A percentile compares a stretch with the other conserved stretches of the same genome.
phyloP scores from a whole-genome alignment of 2,888 invertebrate genomes.

The Andrena fulva region DNA sequence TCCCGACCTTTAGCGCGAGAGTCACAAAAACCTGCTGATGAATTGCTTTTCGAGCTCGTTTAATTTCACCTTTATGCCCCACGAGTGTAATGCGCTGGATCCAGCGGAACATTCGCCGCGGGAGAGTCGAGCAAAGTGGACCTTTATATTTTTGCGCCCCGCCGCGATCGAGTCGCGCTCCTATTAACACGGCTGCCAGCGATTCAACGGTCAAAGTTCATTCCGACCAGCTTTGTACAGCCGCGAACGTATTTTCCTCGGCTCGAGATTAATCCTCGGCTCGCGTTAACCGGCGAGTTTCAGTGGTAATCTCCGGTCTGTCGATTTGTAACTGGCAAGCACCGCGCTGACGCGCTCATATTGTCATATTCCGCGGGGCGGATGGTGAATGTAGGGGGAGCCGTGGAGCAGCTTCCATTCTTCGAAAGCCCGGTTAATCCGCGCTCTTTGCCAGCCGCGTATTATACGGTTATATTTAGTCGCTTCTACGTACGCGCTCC shows the following conservation, averaged over 20 bases:
- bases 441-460: constrained; percentile 44
- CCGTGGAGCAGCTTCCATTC: constrained; percentile 20
- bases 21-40: constrained; percentile 20
- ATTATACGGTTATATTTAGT: constrained; percentile 38
- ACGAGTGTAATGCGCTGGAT: background rate
- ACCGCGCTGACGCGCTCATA: background rate
- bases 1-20: background rate
- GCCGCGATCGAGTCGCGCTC: background rate
- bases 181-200: constrained; percentile 10
- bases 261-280: background rate
- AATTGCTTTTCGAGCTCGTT: constrained; percentile 31
- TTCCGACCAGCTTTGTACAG: constrained; percentile 1
- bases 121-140: background rate
- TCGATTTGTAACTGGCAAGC: constrained; percentile 24
- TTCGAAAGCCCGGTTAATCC: constrained; percentile 54
- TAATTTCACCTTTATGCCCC: constrained; percentile 8
- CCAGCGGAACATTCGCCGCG: background rate
- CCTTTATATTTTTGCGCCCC: background rate
- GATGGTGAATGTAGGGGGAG: constrained; percentile 23
- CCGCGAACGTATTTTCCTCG: background rate
- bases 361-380: constrained; percentile 14
- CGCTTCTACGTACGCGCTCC: background rate
- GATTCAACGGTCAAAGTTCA: background rate
- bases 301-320: constrained; percentile 18
- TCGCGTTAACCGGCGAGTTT: constrained; percentile 30